Percentiles rank a stretch among this genome's conserved stretches.
Conservation (phyloP, 2,797 vertebrate species). For the Acanthiza pusilla region DNA sequence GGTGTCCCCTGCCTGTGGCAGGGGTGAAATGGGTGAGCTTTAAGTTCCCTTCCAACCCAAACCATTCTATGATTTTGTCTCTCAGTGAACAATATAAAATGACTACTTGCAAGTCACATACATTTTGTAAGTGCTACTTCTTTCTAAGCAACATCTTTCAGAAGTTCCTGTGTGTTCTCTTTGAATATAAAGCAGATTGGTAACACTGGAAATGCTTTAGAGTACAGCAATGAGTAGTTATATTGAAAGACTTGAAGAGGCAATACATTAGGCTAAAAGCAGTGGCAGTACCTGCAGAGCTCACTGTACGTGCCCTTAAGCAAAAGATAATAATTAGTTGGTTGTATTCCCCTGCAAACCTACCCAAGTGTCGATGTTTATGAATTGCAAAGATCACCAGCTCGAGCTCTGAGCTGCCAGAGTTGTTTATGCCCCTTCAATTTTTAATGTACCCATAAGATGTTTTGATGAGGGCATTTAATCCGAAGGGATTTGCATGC, state of each 20-base stretch:
- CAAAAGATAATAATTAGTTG: slow-evolving; percentile 77
- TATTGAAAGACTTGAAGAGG: slow-evolving; percentile 57
- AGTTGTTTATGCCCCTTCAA: slow-evolving; percentile 73
- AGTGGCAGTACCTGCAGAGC: slow-evolving; percentile 72
- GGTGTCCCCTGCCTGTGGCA: neutral
- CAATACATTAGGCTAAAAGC: slow-evolving; percentile 59
- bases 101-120: neutral
- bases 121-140: neutral
- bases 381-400: slow-evolving; percentile 69
- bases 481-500: slow-evolving; percentile 59
- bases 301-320: slow-evolving; percentile 74
- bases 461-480: slow-evolving; percentile 67
- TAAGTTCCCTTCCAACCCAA: neutral
- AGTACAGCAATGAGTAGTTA: slow-evolving; percentile 39
- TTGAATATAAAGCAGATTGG: slow-evolving; percentile 43
- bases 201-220: slow-evolving; percentile 44
- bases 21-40: accelerated
- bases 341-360: slow-evolving; percentile 66
- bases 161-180: slow-evolving; percentile 12
- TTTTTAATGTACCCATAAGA: slow-evolving; percentile 76
- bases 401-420: slow-evolving; percentile 55
- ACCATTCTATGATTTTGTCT: neutral
- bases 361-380: slow-evolving; percentile 53
- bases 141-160: slow-evolving; percentile 15
- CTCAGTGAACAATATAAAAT: neutral